Evolutionary conservation across 2,113 vertebrate genomes (phyloP).

Genomic region (Lepus americanus): DNA sequence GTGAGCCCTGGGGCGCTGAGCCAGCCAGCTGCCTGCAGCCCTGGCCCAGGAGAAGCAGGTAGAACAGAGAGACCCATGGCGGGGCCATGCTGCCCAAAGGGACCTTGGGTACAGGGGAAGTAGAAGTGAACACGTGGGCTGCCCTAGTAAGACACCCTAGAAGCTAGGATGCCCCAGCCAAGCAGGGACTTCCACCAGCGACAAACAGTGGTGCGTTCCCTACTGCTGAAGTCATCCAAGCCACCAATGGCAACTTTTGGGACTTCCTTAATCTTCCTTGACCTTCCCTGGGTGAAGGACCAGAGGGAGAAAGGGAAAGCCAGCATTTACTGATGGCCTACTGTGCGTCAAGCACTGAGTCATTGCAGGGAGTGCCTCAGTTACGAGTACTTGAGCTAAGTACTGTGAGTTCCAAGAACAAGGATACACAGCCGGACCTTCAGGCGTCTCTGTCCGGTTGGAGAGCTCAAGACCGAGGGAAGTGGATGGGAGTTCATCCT

Average conservation of each 20-base stretch:
- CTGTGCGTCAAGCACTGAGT: not conserved
- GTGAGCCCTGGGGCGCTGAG: constrained; percentile 85
- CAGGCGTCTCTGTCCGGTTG: too few relatives aligned
- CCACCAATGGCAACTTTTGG: not conserved
- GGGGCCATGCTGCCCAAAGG: not conserved
- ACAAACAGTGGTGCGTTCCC: not conserved
- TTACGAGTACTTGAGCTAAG: not conserved
- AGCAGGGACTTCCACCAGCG: not conserved
- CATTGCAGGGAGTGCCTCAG: not conserved
- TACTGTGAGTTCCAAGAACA: not conserved
- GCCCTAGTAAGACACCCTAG: not conserved
- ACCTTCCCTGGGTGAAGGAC: not conserved
- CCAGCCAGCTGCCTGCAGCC: not conserved
- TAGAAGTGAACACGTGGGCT: accelerated
- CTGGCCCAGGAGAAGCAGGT: not conserved
- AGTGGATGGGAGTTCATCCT: not conserved
- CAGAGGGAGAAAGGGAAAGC: not conserved
- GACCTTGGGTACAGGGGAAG: not conserved
- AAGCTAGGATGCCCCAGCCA: not conserved
- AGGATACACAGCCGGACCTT: not conserved
- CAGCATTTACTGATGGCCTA: not conserved
- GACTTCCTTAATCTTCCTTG: not conserved
- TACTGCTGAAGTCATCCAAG: not conserved
- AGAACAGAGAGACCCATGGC: not conserved
- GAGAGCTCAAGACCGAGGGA: not conserved